These are phyloP conservation scores for Macaca nemestrina DNA, from an alignment of 2,113 vertebrate species.

Conservation along the genomic window DNA sequence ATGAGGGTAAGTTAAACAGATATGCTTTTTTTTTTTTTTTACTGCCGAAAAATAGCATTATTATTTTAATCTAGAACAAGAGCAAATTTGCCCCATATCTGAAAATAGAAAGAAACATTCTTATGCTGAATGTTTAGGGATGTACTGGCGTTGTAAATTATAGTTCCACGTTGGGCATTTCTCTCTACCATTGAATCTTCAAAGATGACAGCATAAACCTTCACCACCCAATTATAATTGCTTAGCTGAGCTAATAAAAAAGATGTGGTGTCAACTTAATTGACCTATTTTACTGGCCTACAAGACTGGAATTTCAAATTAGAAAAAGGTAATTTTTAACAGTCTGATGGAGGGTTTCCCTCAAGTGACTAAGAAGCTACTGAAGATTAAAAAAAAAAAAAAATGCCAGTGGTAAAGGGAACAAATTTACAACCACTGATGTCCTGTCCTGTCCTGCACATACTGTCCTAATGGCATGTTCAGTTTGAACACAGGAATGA, in stretches of 20 bases:
- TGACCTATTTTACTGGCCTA: conserved; percentile 72
- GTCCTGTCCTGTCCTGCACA: neutral
- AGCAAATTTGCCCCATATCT: conserved; percentile 1
- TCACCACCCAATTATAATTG: conserved; percentile 68
- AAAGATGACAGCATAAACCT: conserved; percentile 62
- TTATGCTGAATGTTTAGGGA: neutral
- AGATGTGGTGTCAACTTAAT: conserved; percentile 62
- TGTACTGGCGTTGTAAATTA: neutral
- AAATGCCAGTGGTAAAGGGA: neutral
- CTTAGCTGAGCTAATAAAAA: conserved; percentile 63
- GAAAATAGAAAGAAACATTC: neutral
- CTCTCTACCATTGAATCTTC: conserved; percentile 15
- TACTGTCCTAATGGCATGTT: conserved; percentile 36
- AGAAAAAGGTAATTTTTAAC: conserved; percentile 51
- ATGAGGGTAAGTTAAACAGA: neutral
- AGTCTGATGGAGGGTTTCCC: neutral
- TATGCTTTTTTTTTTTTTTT: neutral
- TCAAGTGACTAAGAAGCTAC: conserved; percentile 5
- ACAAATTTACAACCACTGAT: neutral
- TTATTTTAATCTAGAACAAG: conserved; percentile 14
- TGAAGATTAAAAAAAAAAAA: neutral
- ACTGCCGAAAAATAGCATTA: neutral
- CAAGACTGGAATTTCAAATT: conserved; percentile 60
- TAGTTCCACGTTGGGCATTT: conserved; percentile 49
- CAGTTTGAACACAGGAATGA: conserved; percentile 42